Base-by-base conservation (phyloP, 1,140 invertebrate genomes). In the Penaeus vannamei region DNA sequence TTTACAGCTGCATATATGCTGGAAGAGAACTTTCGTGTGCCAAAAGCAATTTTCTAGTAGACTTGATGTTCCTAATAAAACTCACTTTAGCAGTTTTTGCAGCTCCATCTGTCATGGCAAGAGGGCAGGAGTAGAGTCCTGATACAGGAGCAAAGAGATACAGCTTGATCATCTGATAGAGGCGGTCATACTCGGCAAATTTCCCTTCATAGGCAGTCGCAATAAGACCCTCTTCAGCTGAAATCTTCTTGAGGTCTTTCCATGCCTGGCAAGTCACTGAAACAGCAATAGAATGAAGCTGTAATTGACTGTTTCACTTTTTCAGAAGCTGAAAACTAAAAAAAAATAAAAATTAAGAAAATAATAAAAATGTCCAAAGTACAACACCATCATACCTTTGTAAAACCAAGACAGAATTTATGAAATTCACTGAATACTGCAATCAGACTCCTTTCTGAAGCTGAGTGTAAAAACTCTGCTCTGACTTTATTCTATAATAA, bases 81-180 rank as follows among this genome's bases (percentile, higher is more conserved):
- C 69, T 46, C 88, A 93, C 94, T 91, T 94, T 92, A 66, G 95
- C 92, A 23, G 94, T 94, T 92, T 94, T 94, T 22, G 94, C 94
- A 59, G 95, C 95, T 85, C 95, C 95, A 92, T 95, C 95, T 62
- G 95, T 95, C 95, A 95, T 95, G 26, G 95, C 95, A 59, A 95
- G 91, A 20, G 95, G 95, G 93, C 95, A 95, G 23, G 93, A 92
- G 91, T 93, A 95, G 22, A 95, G 91, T 8, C 95, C 95, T 10
- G 94, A 94, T 17, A 94, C 94, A 46, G 94, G 93, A 17, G 92
- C 88, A 92, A 93, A 95, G 60, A 95, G 88, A 86, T 93, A 95
- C 26, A 94, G 91, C 92, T 95, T 95, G 2, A 93, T 93, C 87
- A 95, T 93, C 91, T 95, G 95, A 92, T 95, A 94, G 14, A 95